phyloP scores from a whole-genome alignment of 2,888 invertebrate genomes.

The Patella pellucida region DNA sequence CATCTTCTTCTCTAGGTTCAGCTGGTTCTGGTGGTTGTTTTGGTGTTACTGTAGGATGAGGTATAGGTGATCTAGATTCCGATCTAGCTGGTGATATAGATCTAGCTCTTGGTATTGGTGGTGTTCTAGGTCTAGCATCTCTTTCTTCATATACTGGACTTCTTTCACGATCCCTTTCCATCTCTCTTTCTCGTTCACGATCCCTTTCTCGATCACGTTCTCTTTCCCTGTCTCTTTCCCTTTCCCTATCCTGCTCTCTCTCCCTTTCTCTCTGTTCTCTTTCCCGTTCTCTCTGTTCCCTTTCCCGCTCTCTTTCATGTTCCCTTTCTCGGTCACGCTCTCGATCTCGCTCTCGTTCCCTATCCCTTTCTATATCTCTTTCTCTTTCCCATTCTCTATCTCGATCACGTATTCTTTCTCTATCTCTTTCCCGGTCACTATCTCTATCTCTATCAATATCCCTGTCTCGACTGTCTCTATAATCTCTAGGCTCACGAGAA shows the following conservation, averaged over 20 bases:
- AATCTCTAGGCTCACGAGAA: conserved; percentile 39
- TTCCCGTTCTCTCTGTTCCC: conserved; percentile 20
- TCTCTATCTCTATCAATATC: conserved; percentile 29
- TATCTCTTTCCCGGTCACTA: conserved; percentile 27
- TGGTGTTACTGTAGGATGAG: conserved; percentile 27
- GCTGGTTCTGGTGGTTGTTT: conserved; percentile 45
- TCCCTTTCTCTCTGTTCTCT: conserved; percentile 15
- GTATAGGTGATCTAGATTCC: conserved; percentile 36
- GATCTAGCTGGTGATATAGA: conserved; percentile 42
- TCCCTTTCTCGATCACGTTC: conserved; percentile 23
- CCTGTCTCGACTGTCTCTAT: conserved; percentile 36
- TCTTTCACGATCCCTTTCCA: conserved; percentile 17
- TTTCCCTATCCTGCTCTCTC: background rate
- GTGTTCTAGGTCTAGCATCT: conserved; percentile 29
- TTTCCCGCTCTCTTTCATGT: conserved; percentile 25
- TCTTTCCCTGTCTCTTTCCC: conserved; percentile 9
- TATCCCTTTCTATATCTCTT: conserved; percentile 4
- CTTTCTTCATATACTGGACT: conserved; percentile 22
- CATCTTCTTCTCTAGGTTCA: conserved; percentile 38
- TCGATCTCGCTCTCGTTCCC: conserved; percentile 5
- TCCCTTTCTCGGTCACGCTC: background rate
- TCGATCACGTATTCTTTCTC: conserved; percentile 26
- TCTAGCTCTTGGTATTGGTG: conserved; percentile 33
- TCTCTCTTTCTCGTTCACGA: conserved; percentile 14
- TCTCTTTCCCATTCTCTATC: conserved; percentile 22